A percentile compares a stretch with the other conserved stretches of the same genome.
Evolutionary conservation across 2,797 vertebrate genomes (phyloP).

Genomic region (Paedocypris micromegethes): DNA sequence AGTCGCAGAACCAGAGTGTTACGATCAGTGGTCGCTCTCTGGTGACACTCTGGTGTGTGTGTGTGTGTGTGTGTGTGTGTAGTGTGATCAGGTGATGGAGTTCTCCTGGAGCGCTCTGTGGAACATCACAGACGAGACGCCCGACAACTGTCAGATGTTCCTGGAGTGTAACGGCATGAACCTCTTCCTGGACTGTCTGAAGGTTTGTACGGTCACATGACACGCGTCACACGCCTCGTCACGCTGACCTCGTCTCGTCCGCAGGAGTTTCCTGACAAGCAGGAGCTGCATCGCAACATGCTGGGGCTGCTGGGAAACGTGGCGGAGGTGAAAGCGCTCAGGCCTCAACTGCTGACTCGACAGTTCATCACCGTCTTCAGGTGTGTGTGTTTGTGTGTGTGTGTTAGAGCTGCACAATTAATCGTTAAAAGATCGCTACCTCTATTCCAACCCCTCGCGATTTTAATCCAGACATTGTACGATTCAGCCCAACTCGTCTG

Average conservation of each 20-base stretch:
- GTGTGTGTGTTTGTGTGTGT: slow-evolving; percentile 54
- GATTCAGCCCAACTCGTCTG: too few relatives aligned
- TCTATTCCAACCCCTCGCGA: too few relatives aligned
- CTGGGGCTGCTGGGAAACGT: slow-evolving; percentile 93
- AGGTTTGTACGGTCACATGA: slow-evolving; percentile 59
- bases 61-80: neutral
- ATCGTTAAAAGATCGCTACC: too few relatives aligned
- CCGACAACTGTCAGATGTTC: slow-evolving; percentile 98
- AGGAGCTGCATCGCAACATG: slow-evolving; percentile 97
- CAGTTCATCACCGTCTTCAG: slow-evolving; percentile 97
- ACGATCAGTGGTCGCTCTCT: too few relatives aligned
- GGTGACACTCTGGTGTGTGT: neutral
- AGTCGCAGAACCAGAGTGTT: slow-evolving; percentile 54
- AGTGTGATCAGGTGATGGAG: slow-evolving; percentile 99
- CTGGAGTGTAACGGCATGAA: slow-evolving; percentile 93
- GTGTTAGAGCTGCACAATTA: too few relatives aligned
- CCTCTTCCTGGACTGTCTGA: slow-evolving; percentile 90
- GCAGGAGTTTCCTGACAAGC: slow-evolving; percentile 95
- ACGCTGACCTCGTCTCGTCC: neutral
- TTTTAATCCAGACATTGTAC: too few relatives aligned
- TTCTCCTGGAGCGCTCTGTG: slow-evolving; percentile 98
- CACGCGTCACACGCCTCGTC: neutral
- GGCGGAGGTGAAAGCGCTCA: slow-evolving; percentile 86
- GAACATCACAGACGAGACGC: slow-evolving; percentile 98
- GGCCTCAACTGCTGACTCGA: slow-evolving; percentile 90